Conservation (phyloP, 2,888 invertebrate genomes). For the Andrena hattorfiana region DNA sequence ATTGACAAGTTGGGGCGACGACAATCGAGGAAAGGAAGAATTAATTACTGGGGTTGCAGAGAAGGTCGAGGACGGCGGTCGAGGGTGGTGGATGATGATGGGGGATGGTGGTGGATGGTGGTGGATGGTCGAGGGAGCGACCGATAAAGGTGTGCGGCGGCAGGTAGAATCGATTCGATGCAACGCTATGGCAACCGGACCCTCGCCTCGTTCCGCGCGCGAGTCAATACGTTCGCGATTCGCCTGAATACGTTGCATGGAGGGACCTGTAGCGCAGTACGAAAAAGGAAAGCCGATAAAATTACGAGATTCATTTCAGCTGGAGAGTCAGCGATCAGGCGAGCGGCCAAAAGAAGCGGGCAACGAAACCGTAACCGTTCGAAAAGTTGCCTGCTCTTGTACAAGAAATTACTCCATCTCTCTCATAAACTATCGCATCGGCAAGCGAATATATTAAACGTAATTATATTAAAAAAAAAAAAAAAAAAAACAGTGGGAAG, state of each 20-base stretch:
- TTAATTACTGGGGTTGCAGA: background rate
- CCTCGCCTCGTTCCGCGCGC: conserved; percentile 71
- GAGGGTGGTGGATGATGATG: background rate
- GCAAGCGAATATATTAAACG: background rate
- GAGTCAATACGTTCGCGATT: conserved; percentile 76
- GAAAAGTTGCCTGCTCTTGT: background rate
- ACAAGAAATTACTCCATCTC: no score
- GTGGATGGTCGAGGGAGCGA: conserved; percentile 8
- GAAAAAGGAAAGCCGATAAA: conserved; percentile 22
- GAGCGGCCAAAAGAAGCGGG: no score
- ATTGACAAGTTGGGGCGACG: background rate
- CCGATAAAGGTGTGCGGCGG: conserved; percentile 42
- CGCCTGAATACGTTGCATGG: conserved; percentile 19
- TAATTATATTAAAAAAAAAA: background rate
- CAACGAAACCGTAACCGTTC: background rate
- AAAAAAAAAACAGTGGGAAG: background rate
- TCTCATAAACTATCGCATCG: background rate
- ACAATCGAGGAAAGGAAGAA: background rate
- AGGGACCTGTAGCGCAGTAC: background rate
- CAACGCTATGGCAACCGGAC: conserved; percentile 80
- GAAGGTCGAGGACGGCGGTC: background rate
- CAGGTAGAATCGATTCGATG: conserved; percentile 78
- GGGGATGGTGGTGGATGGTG: background rate
- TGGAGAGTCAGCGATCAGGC: no score
- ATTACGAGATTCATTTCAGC: background rate